These are phyloP conservation scores for Monarcha castaneiventris DNA, from an alignment of 2,113 vertebrate genomes.

Conservation along the genomic window DNA sequence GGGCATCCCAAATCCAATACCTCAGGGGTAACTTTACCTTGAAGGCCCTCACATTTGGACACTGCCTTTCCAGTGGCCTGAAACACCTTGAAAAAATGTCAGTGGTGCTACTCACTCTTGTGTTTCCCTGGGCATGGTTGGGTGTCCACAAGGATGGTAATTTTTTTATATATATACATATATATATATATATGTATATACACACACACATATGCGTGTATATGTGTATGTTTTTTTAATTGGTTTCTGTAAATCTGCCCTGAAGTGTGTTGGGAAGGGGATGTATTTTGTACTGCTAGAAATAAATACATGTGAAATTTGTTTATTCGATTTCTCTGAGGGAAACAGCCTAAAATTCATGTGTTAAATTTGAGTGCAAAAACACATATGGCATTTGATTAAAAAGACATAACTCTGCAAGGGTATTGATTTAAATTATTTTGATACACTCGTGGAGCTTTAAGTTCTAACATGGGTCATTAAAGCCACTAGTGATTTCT, in stretches of 20 bases:
- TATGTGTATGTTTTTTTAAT: neutral
- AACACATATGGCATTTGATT: constrained; percentile 23
- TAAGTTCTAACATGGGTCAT: neutral
- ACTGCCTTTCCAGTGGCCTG: neutral
- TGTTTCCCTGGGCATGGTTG: neutral
- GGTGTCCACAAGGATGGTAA: neutral
- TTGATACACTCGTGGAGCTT: neutral
- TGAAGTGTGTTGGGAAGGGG: neutral
- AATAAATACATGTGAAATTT: constrained; percentile 3
- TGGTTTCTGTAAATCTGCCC: neutral
- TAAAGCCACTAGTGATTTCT: neutral
- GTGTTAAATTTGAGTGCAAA: neutral
- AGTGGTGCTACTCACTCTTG: neutral
- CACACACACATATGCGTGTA: rapidly evolving
- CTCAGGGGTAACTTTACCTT: neutral
- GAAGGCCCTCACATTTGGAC: neutral
- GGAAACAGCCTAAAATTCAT: neutral
- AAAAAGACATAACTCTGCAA: neutral
- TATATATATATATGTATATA: too few relatives aligned
- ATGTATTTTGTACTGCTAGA: constrained; percentile 16
- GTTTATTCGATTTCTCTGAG: neutral
- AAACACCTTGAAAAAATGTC: neutral
- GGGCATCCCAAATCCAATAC: neutral
- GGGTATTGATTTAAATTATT: neutral
- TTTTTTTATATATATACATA: neutral